These are phyloP conservation scores for Cenopis cana DNA, from an alignment of 2,888 invertebrate genomes.

Conservation along the genomic window DNA sequence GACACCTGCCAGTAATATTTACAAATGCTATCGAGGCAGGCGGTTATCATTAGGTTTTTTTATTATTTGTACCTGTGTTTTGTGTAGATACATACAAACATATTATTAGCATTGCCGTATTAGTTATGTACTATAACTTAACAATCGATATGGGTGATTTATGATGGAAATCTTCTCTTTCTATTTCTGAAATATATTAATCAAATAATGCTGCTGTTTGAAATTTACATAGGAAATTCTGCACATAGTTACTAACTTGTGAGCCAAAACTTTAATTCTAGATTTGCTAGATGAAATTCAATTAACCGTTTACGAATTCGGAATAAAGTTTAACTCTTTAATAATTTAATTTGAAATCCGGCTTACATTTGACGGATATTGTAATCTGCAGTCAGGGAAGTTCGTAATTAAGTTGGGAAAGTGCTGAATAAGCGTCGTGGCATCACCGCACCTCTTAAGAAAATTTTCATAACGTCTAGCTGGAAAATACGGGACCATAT, in stretches of 20 bases:
- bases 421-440: constrained; percentile 50
- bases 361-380: constrained; percentile 44
- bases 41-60: too few species aligned
- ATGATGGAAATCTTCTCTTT: too few species aligned
- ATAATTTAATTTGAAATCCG: constrained; percentile 42
- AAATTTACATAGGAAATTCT: not conserved
- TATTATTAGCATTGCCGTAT: too few species aligned
- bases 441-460: constrained; percentile 46
- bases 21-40: too few species aligned
- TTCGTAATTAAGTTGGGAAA: constrained; percentile 52
- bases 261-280: not conserved
- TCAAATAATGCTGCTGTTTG: too few species aligned
- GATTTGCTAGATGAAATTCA: not conserved
- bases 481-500: constrained; percentile 18
- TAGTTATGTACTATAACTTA: not conserved
- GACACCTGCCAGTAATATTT: too few species aligned
- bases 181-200: too few species aligned
- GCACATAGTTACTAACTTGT: not conserved
- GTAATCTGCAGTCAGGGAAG: constrained; percentile 43
- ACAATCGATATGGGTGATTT: too few species aligned
- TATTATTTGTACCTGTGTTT: too few species aligned
- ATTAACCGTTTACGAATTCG: constrained; percentile 4
- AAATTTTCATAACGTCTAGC: constrained; percentile 47
- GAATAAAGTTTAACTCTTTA: constrained; percentile 7
- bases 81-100: too few species aligned